phyloP scores from a whole-genome alignment of 2,113 vertebrate genomes.

The Cygnus atratus region DNA sequence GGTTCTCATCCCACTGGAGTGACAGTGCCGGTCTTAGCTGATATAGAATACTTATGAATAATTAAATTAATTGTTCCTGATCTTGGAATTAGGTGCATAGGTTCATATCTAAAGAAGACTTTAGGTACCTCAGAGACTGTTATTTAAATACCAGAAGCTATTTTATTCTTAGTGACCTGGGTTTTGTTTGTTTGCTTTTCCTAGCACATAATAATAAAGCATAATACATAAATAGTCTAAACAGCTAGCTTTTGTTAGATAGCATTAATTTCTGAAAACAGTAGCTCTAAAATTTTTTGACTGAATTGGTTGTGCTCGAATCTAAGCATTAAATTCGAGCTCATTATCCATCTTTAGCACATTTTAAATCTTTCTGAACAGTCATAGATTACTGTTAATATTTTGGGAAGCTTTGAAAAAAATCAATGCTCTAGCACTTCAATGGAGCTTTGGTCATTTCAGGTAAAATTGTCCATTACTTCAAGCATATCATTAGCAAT shows the following conservation, averaged over 20 bases:
- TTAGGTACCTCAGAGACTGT: background rate
- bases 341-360: background rate
- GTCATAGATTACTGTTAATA: background rate
- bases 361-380: background rate
- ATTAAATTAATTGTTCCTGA: background rate
- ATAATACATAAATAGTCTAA: background rate
- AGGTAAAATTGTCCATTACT: background rate
- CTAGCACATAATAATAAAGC: background rate
- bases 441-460: background rate
- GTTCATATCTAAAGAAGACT: background rate
- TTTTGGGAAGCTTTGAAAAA: background rate
- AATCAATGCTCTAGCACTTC: background rate
- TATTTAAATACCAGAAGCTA: background rate
- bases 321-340: background rate
- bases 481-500: background rate
- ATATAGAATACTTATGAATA: background rate
- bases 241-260: background rate
- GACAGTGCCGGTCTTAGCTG: background rate
- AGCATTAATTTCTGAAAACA: background rate
- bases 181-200: background rate
- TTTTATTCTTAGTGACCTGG: background rate
- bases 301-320: background rate
- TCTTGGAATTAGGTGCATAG: background rate
- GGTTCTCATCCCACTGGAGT: background rate
- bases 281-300: background rate